These are phyloP conservation scores for Hucho hucho DNA, from an alignment of 2,113 vertebrate genomes.

Conservation along the genomic window DNA sequence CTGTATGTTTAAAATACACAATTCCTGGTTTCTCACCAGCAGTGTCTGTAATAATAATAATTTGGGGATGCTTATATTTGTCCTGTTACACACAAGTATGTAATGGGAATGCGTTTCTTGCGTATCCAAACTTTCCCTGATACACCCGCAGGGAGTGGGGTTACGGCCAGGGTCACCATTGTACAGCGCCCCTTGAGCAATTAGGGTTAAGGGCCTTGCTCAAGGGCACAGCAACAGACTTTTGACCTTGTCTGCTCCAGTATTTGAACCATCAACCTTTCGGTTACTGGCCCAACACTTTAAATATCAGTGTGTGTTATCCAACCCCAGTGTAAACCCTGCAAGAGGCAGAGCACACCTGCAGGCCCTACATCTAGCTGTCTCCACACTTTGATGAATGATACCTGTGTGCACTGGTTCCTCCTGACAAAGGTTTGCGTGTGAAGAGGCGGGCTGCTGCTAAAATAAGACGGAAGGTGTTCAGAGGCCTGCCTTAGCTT, in stretches of 20 bases:
- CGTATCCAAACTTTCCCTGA: no score
- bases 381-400: constrained; percentile 42
- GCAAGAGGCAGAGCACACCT: constrained; percentile 42
- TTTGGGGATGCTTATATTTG: no score
- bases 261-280: constrained; percentile 19
- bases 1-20: neutral
- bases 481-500: constrained; percentile 60
- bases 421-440: constrained; percentile 62
- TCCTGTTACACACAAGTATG: no score
- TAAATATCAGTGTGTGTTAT: constrained; percentile 2
- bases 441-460: constrained; percentile 58
- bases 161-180: no score
- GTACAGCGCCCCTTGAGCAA: no score
- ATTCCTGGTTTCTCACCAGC: no score
- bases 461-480: constrained; percentile 53
- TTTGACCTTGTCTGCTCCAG: neutral
- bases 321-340: constrained; percentile 39
- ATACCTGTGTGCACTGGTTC: constrained; percentile 19
- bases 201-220: no score
- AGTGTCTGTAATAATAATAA: no score
- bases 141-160: no score
- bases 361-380: constrained; percentile 33
- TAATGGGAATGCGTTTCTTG: no score
- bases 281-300: no score
- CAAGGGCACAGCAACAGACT: no score